Conservation (phyloP, 2,888 invertebrate genomes). For the Auanema sp. region DNA sequence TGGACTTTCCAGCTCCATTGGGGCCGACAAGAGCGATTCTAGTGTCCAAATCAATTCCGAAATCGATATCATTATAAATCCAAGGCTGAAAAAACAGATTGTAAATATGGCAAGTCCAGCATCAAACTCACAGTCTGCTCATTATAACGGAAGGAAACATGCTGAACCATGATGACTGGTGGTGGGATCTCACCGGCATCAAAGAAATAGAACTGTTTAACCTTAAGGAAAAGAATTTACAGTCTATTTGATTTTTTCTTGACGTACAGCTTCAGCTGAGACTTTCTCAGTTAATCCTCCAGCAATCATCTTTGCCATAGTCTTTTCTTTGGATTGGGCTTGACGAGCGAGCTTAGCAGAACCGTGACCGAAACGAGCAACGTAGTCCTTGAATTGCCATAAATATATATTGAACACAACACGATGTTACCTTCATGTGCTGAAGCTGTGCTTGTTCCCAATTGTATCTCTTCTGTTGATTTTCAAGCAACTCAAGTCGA, state of each 20-base stretch:
- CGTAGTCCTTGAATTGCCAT: slow-evolving; percentile 78
- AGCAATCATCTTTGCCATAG: slow-evolving; percentile 97
- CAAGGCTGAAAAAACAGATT: slow-evolving; percentile 70
- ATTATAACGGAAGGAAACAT: slow-evolving; percentile 91
- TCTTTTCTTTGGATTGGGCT: slow-evolving; percentile 99
- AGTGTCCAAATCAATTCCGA: slow-evolving; percentile 97
- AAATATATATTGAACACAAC: slow-evolving; percentile 1
- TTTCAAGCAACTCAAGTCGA: slow-evolving; percentile 88
- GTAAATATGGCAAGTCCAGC: too few species aligned
- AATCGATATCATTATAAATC: slow-evolving; percentile 96
- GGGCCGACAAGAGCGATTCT: slow-evolving; percentile 89
- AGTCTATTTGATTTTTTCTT: not conserved
- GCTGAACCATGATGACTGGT: slow-evolving; percentile 98
- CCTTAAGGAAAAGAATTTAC: slow-evolving; percentile 62
- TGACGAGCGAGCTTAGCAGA: slow-evolving; percentile 96
- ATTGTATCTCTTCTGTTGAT: slow-evolving; percentile 97
- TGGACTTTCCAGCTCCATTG: slow-evolving; percentile 98
- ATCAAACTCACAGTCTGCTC: slow-evolving; percentile 44
- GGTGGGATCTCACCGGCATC: slow-evolving; percentile 93
- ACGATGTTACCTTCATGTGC: slow-evolving; percentile 84
- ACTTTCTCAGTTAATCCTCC: slow-evolving; percentile 95
- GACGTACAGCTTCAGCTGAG: slow-evolving; percentile 74
- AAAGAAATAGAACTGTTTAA: slow-evolving; percentile 91
- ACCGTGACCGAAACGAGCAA: slow-evolving; percentile 98
- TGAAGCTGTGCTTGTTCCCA: slow-evolving; percentile 99